Conservation (phyloP, 2,113 vertebrate species). For the Oryzias javanicus region DNA sequence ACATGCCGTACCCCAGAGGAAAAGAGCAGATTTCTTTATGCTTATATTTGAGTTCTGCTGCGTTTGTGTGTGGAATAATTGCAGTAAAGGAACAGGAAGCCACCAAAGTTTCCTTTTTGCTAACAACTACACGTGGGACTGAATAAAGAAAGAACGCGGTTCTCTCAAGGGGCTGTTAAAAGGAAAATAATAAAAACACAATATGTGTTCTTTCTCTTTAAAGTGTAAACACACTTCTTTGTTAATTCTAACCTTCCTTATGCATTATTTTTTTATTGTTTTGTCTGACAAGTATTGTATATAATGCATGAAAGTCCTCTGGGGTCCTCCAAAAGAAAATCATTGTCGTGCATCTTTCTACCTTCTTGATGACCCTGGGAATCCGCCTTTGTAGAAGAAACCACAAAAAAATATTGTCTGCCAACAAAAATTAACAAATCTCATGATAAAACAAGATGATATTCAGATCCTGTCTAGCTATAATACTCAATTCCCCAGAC, state of each 20-base stretch:
- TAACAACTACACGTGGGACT: background rate
- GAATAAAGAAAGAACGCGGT: background rate
- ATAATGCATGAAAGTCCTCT: background rate
- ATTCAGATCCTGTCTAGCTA: too few relatives aligned
- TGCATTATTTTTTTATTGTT: background rate
- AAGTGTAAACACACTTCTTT: too few relatives aligned
- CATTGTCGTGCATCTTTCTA: background rate
- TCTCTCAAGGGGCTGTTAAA: background rate
- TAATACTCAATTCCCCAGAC: too few relatives aligned
- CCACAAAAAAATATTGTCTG: background rate
- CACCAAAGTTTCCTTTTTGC: background rate
- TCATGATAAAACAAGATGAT: too few relatives aligned
- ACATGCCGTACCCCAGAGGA: background rate
- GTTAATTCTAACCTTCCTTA: too few relatives aligned
- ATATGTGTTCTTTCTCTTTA: background rate
- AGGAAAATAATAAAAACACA: background rate
- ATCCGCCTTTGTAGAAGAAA: background rate
- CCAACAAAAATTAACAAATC: too few relatives aligned
- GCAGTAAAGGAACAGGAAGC: background rate
- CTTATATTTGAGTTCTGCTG: background rate
- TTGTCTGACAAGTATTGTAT: background rate
- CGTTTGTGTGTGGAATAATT: constrained; percentile 5
- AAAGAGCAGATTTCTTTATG: constrained; percentile 4
- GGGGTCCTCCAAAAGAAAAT: background rate
- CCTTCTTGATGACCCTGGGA: background rate